phyloP scores from a whole-genome alignment of 2,113 vertebrate species.

The Petrocephalus zakoni region DNA sequence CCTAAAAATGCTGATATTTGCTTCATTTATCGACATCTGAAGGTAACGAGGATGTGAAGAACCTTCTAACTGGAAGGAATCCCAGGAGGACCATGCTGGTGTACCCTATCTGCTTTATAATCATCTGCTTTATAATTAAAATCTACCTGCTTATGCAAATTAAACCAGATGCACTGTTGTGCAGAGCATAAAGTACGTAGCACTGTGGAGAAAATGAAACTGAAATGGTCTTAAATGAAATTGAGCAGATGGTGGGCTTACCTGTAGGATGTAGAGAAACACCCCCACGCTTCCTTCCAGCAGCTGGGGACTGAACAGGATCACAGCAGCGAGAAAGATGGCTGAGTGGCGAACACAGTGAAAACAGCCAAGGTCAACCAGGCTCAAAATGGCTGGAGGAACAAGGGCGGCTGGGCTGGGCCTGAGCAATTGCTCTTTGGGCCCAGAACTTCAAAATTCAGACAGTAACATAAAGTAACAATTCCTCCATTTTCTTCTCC shows the following conservation, averaged over 20 bases:
- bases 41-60: neutral
- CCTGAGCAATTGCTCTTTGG: neutral
- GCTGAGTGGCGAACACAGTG: slow-evolving; percentile 44
- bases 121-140: neutral
- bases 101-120: neutral
- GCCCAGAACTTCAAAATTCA: neutral
- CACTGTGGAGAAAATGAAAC: neutral
- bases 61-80: neutral
- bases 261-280: slow-evolving; percentile 65
- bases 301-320: slow-evolving; percentile 42
- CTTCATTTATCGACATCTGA: neutral
- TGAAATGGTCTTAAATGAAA: neutral
- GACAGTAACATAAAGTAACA: neutral
- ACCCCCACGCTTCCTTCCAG: slow-evolving; percentile 46
- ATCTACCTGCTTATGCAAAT: neutral
- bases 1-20: neutral
- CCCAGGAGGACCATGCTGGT: neutral
- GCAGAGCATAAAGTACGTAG: neutral
- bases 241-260: slow-evolving; percentile 32
- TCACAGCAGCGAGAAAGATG: slow-evolving; percentile 56
- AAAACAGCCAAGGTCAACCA: neutral
- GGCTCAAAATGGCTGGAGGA: neutral
- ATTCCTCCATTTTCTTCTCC: neutral
- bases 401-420: neutral
- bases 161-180: neutral